Base-by-base conservation (phyloP, 2,797 vertebrate species). In the Corythornis leucogaster region DNA sequence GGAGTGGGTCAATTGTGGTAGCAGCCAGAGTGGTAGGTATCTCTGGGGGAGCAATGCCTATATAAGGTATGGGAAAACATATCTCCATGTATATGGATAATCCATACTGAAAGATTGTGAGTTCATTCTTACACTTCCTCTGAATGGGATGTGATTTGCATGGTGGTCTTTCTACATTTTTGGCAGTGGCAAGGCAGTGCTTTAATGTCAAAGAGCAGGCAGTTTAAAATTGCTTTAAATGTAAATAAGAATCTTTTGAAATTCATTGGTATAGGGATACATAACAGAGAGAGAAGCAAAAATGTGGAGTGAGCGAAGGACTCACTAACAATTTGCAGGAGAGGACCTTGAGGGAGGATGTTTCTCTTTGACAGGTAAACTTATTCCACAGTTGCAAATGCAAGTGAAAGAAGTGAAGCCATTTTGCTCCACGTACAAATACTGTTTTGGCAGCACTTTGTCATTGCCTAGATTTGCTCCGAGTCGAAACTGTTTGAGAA, bases 161-260 rank as follows among this genome's bases (percentile, higher is more conserved):
- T 31, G 15, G 43, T 0, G 0, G 9, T 58, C 31, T 64, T 74
- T 70, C 84, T 74, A 80, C 0, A 0, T 24, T 42, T 71, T 64
- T 80, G 48, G 15, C 63, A 51, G 31, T 8, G 26, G 55, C 74
- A 91, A 40, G 30, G 64, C 61, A 46, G 18, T 40, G 38, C 43
- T 71, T 90, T 85, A 77, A n/a, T 63, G 43, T 40, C 71, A 78
- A 43, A 74, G 25, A 54, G 4, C 30, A 38, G 18, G n/a, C 31
- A 73, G 42, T 53, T 59, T 63, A 42, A 85, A 80, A 20, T 75
- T 75, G 18, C 18, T 91, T 90, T 75, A 69, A 54, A 43, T 48
- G 48, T 90, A 90, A 90, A 61, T 74, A 95, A 80, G 33, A 83
- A 57, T 51, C 48, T 28, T 62, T 31, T 61, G 66, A 38, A 67